Percentiles rank a stretch among this genome's conserved stretches.
phyloP scores from a whole-genome alignment of 2,888 invertebrate species.

The Molanna angustata region DNA sequence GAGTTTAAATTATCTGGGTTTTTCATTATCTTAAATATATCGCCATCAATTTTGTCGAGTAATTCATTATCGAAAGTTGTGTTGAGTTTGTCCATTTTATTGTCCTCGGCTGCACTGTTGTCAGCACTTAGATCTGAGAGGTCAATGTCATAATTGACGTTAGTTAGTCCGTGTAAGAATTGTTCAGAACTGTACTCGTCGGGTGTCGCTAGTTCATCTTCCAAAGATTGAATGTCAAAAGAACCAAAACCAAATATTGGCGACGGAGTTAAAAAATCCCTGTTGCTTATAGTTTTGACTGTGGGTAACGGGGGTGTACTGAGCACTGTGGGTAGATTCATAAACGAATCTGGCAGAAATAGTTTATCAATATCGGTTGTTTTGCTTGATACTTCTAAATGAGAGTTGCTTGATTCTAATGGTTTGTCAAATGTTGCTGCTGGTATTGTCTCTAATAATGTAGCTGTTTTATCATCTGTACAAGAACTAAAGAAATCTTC shows the following conservation, averaged over 20 bases:
- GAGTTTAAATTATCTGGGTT: constrained; percentile 56
- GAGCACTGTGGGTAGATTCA: constrained; percentile 25
- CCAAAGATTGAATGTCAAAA: constrained; percentile 57
- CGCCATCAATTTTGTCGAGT: no score
- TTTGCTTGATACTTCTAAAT: background rate
- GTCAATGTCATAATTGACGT: constrained; percentile 75
- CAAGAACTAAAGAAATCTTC: constrained; percentile 28
- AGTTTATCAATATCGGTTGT: constrained; percentile 20
- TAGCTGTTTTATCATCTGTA: constrained; percentile 26
- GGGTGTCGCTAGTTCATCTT: constrained; percentile 59
- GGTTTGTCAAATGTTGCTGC: background rate
- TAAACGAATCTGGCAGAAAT: constrained; percentile 35
- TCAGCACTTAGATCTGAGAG: constrained; percentile 72
- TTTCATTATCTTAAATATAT: no score
- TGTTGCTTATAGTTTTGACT: constrained; percentile 34
- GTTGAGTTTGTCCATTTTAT: constrained; percentile 35
- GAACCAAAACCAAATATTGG: constrained; percentile 54
- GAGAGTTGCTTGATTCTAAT: background rate
- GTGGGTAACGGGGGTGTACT: constrained; percentile 29
- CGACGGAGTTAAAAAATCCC: constrained; percentile 60
- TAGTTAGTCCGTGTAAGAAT: constrained; percentile 60
- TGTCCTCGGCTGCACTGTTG: constrained; percentile 63
- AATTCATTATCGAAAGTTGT: no score
- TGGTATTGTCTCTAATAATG: constrained; percentile 20
- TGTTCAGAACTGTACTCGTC: constrained; percentile 57